Percentiles rank a stretch among this genome's conserved stretches.
Conservation (phyloP, 1,140 invertebrate genomes). For the Zaprionus inermis region DNA sequence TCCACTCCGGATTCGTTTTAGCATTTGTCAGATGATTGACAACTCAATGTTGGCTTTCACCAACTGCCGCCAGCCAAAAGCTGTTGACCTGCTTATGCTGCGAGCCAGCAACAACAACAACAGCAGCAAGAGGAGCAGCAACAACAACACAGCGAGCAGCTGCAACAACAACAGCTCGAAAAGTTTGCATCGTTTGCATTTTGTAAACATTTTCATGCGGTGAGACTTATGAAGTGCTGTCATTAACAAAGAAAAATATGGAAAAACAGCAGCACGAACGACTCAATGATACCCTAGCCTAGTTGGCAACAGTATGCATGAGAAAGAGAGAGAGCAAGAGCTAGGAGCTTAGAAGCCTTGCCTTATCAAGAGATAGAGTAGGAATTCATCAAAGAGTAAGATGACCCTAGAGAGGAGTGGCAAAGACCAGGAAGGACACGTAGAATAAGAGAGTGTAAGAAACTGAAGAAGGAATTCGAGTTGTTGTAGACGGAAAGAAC, state of each 20-base stretch:
- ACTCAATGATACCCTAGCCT: constrained; percentile 1
- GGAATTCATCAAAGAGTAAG: no score
- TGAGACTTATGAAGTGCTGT: constrained; percentile 66
- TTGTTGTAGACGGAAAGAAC: background rate
- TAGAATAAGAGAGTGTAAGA: background rate
- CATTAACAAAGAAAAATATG: constrained; percentile 16
- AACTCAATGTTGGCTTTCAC: constrained; percentile 45
- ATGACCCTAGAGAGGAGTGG: no score
- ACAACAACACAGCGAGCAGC: constrained; percentile 16
- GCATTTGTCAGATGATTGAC: constrained; percentile 52
- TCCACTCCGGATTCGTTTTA: constrained; percentile 34
- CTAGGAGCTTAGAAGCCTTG: no score
- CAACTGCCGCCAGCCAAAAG: constrained; percentile 30
- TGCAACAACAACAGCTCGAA: constrained; percentile 6
- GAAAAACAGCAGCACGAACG: background rate
- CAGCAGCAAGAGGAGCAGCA: background rate
- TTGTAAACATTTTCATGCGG: constrained; percentile 37
- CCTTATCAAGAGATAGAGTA: no score
- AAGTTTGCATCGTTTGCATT: constrained; percentile 48
- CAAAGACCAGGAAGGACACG: no score
- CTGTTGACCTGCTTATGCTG: constrained; percentile 43
- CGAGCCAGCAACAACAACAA: constrained; percentile 12
- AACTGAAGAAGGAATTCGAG: background rate
- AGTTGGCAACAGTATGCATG: background rate
- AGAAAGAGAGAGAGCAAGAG: background rate